phyloP scores from a whole-genome alignment of 1,140 invertebrate genomes.

The Caenorhabditis brenneri region DNA sequence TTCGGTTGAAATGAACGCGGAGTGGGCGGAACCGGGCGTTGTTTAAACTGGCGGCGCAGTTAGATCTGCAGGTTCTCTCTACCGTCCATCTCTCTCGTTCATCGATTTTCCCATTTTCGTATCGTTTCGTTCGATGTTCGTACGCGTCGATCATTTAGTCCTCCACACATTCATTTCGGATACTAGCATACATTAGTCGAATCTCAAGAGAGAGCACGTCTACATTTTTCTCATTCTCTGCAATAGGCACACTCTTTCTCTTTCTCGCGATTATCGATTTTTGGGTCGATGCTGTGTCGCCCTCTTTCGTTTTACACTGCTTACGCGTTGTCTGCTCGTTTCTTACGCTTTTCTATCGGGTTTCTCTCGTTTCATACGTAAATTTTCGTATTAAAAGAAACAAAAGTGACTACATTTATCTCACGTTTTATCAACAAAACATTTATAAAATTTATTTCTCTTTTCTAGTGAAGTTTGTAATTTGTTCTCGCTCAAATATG shows the following conservation, averaged over 20 bases:
- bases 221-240: background rate
- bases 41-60: constrained; percentile 36
- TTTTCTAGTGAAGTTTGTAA: background rate
- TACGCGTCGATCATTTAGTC: background rate
- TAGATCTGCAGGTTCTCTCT: constrained; percentile 36
- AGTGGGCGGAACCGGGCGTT: background rate
- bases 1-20: background rate
- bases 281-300: background rate
- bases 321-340: background rate
- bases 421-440: no score
- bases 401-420: no score
- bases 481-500: background rate
- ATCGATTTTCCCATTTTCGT: constrained; percentile 27
- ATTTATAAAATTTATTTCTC: no score
- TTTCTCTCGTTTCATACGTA: background rate
- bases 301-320: background rate
- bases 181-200: no score
- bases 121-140: background rate
- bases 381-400: no score
- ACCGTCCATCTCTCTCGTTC: background rate
- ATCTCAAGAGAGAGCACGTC: background rate
- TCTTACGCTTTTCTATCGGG: background rate
- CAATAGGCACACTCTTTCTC: background rate
- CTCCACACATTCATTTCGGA: background rate
- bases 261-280: constrained; percentile 12